Conservation (phyloP, 2,888 invertebrate genomes). For the Mycalesis mineus region DNA sequence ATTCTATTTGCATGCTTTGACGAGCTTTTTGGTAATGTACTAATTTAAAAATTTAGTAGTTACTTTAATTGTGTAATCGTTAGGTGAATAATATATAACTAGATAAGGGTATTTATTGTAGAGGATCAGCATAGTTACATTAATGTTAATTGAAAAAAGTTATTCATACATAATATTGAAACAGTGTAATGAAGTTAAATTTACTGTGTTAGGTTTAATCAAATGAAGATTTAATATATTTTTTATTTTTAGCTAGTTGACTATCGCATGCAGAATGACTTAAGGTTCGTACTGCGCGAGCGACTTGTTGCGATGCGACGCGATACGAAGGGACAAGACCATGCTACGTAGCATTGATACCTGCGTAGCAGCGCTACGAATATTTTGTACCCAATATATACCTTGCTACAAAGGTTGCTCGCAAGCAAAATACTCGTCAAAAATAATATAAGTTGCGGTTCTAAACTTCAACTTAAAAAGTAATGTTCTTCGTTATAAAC, state of each 20-base stretch:
- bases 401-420: too few species aligned
- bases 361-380: background rate
- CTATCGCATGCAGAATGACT: slow-evolving; percentile 60
- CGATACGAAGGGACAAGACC: background rate
- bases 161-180: slow-evolving; percentile 74
- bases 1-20: slow-evolving; percentile 78
- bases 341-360: background rate
- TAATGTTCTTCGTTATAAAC: too few species aligned
- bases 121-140: slow-evolving; percentile 72
- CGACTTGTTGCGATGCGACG: background rate
- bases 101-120: slow-evolving; percentile 78
- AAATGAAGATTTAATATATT: slow-evolving; percentile 74
- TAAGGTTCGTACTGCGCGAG: background rate
- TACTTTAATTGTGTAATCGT: slow-evolving; percentile 75
- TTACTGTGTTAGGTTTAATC: slow-evolving; percentile 68
- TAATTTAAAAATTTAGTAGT: slow-evolving; percentile 74
- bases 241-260: slow-evolving; percentile 78
- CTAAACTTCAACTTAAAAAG: too few species aligned
- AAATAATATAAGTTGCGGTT: too few species aligned
- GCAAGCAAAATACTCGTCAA: too few species aligned
- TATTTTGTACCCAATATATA: too few species aligned
- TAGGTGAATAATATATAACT: slow-evolving; percentile 69
- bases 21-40: slow-evolving; percentile 79
- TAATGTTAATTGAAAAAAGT: slow-evolving; percentile 64
- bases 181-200: slow-evolving; percentile 65